Percentiles rank a stretch among this genome's conserved stretches.
Evolutionary conservation across 2,888 invertebrate genomes (phyloP).

Genomic region (Dioctria linearis): DNA sequence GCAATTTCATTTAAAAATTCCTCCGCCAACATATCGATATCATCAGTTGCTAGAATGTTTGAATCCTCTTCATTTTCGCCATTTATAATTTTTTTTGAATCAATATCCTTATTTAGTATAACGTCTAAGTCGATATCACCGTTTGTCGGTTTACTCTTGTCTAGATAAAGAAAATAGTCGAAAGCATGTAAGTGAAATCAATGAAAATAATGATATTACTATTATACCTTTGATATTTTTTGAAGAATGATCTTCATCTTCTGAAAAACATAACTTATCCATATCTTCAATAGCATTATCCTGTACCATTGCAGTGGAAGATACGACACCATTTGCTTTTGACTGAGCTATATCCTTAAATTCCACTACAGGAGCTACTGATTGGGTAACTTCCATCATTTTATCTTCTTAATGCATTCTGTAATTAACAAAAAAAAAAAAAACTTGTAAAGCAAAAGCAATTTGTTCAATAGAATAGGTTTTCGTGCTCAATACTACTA

Average conservation of each 20-base stretch:
- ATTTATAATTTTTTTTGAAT: background rate
- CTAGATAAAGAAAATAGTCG: background rate
- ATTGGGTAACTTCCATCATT: slow-evolving; percentile 53
- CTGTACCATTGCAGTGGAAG: background rate
- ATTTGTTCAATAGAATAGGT: background rate
- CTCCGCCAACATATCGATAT: slow-evolving; percentile 36
- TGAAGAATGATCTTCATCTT: slow-evolving; percentile 22
- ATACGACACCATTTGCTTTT: slow-evolving; percentile 37
- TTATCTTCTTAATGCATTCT: slow-evolving; percentile 40
- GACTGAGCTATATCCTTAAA: slow-evolving; percentile 39
- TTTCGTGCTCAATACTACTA: too few species aligned
- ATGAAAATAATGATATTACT: background rate
- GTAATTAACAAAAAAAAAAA: slow-evolving; percentile 11
- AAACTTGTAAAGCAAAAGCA: background rate
- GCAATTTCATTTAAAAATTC: slow-evolving; percentile 35
- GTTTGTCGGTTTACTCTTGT: background rate
- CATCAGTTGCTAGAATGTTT: background rate
- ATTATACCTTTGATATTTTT: background rate
- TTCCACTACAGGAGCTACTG: slow-evolving; percentile 31
- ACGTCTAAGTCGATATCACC: background rate
- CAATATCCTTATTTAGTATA: slow-evolving; percentile 1
- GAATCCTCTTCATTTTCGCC: slow-evolving; percentile 6
- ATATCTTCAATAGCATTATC: slow-evolving; percentile 10
- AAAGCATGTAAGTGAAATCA: too few species aligned
- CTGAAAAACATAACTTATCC: slow-evolving; percentile 34